A percentile compares a stretch with the other conserved stretches of the same genome.
Conservation (phyloP, 2,888 invertebrate genomes). For the Torymus auratus region DNA sequence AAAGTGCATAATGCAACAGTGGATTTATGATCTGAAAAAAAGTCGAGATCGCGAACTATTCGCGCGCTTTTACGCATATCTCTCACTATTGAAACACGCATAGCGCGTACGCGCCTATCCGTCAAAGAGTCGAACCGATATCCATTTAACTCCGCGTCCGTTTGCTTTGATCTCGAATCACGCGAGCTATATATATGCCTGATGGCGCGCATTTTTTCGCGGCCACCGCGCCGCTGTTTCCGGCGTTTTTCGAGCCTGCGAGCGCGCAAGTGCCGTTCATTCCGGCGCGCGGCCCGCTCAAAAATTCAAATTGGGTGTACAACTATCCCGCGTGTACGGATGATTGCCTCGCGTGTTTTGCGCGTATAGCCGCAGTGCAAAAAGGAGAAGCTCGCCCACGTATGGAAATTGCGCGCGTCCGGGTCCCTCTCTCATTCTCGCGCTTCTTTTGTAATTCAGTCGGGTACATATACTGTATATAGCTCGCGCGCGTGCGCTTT, state of each 20-base stretch:
- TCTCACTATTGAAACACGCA: conserved; percentile 19
- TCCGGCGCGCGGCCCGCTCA: conserved; percentile 2
- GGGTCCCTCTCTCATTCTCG: too few relatives aligned
- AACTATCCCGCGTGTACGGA: conserved; percentile 1
- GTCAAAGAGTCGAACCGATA: conserved; percentile 37
- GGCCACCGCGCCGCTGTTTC: neutral
- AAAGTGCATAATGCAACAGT: neutral
- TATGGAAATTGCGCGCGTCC: neutral
- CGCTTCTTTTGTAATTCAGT: conserved; percentile 20
- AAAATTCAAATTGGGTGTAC: conserved; percentile 51
- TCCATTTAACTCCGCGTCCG: conserved; percentile 36
- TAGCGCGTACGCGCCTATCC: neutral
- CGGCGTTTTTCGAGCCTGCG: neutral
- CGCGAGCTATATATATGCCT: neutral
- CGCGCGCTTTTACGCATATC: neutral
- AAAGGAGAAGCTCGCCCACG: conserved; percentile 1
- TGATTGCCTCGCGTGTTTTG: conserved; percentile 41
- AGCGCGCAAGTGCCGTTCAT: neutral
- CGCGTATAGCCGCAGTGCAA: neutral
- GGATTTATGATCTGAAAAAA: neutral
- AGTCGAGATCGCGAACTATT: too few relatives aligned
- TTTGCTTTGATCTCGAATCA: conserved; percentile 51
- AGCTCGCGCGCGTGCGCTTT: neutral
- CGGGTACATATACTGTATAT: too few relatives aligned
- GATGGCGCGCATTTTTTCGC: neutral